A percentile compares a stretch with the other conserved stretches of the same genome.
phyloP scores from a whole-genome alignment of 2,888 invertebrate genomes.

The Spatulosminthurus flaviceps region DNA sequence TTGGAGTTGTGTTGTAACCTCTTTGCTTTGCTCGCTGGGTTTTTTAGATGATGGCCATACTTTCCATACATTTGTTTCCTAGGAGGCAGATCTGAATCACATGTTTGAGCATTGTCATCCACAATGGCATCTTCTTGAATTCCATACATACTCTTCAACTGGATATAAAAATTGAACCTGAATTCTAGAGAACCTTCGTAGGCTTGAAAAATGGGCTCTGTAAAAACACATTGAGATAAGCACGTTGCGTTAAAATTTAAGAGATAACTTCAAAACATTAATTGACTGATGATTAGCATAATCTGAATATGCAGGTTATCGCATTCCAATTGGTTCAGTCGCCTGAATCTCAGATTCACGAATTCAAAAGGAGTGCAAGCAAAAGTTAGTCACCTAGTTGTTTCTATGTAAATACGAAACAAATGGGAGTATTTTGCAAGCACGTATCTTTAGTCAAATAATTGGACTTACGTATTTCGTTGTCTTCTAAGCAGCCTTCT shows the following conservation, averaged over 20 bases:
- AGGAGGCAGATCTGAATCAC: not conserved
- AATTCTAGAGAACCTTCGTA: slow-evolving; percentile 54
- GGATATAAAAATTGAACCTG: slow-evolving; percentile 52
- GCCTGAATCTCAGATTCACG: not conserved
- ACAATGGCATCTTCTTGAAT: slow-evolving; percentile 30
- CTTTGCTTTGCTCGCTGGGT: not conserved
- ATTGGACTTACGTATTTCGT: slow-evolving; percentile 60
- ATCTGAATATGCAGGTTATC: not conserved
- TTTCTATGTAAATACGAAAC: too few species aligned
- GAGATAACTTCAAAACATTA: too few species aligned
- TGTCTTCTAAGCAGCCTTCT: slow-evolving; percentile 58
- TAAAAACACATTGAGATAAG: slow-evolving; percentile 25
- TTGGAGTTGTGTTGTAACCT: not conserved
- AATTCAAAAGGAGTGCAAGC: too few species aligned
- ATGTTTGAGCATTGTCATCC: not conserved
- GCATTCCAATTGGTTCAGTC: not conserved
- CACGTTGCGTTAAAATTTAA: too few species aligned
- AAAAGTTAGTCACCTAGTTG: too few species aligned
- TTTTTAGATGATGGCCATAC: slow-evolving; percentile 16
- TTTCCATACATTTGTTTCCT: slow-evolving; percentile 25
- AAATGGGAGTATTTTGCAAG: too few species aligned
- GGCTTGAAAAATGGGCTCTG: slow-evolving; percentile 60
- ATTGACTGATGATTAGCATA: too few species aligned
- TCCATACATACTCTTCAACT: slow-evolving; percentile 54
- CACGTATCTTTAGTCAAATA: too few species aligned